Evolutionary conservation across 2,113 vertebrate species (phyloP).

Genomic region (Forbesichthys agassizii): DNA sequence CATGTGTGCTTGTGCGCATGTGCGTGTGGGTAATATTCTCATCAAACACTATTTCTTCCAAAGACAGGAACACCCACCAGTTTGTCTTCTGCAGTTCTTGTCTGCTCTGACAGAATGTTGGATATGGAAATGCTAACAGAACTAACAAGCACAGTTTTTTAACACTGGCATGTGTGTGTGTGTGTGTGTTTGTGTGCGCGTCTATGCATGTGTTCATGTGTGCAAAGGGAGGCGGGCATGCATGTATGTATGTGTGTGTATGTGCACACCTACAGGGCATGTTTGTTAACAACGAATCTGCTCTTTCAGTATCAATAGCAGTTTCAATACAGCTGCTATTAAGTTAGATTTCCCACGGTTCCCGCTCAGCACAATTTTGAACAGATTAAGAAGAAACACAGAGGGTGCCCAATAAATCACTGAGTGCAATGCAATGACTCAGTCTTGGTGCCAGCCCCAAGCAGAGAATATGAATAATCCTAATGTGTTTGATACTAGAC

Average conservation of each 20-base stretch:
- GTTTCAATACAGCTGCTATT: slow-evolving; percentile 43
- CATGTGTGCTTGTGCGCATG: slow-evolving; percentile 38
- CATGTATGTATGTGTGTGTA: slow-evolving; percentile 30
- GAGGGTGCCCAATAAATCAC: slow-evolving; percentile 55
- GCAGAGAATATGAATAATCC: slow-evolving; percentile 44
- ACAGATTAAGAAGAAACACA: slow-evolving; percentile 55
- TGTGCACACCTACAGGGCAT: slow-evolving; percentile 17
- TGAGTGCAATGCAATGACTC: slow-evolving; percentile 48
- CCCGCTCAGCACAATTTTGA: slow-evolving; percentile 54
- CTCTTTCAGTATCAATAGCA: slow-evolving; percentile 36
- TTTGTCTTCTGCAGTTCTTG: slow-evolving; percentile 62
- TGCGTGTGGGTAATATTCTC: slow-evolving; percentile 66
- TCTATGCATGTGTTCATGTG: slow-evolving; percentile 12
- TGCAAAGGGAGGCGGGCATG: not conserved
- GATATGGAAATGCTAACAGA: slow-evolving; percentile 61
- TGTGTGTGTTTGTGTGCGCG: too few species aligned
- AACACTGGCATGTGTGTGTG: slow-evolving; percentile 1
- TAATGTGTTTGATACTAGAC: slow-evolving; percentile 29
- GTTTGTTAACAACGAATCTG: slow-evolving; percentile 25
- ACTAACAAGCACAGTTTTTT: slow-evolving; percentile 63
- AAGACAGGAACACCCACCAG: slow-evolving; percentile 54
- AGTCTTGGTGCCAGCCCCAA: slow-evolving; percentile 32
- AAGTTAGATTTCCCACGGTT: slow-evolving; percentile 45
- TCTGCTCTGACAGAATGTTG: slow-evolving; percentile 71
- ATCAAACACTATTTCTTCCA: slow-evolving; percentile 70